Evolutionary conservation across 2,888 invertebrate species (phyloP).

Genomic region (Prenolepis imparis): DNA sequence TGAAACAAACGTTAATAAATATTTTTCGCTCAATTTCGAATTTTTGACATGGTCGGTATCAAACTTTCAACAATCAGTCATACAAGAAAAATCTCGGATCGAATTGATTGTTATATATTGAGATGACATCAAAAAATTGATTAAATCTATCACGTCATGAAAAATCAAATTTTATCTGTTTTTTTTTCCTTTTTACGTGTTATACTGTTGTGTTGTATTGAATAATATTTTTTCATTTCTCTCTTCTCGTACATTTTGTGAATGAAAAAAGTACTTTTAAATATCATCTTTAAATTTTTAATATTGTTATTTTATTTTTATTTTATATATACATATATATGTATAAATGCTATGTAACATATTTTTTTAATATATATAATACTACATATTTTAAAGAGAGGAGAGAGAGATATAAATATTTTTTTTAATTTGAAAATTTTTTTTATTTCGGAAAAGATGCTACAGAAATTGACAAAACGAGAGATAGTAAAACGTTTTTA

Average conservation of each 20-base stretch:
- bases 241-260: not conserved
- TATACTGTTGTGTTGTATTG: not conserved
- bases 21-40: slow-evolving; percentile 19
- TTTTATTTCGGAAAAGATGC: not conserved
- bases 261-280: slow-evolving; percentile 7
- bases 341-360: not conserved
- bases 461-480: not conserved
- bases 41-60: slow-evolving; percentile 7
- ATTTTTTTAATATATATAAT: not conserved
- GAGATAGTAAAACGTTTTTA: not conserved
- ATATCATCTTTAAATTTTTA: not conserved
- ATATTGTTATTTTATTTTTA: not conserved
- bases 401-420: not conserved
- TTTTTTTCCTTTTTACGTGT: not conserved
- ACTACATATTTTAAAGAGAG: not conserved
- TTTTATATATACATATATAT: not conserved
- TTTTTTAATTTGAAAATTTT: not conserved
- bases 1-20: slow-evolving; percentile 15
- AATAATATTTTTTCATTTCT: not conserved
- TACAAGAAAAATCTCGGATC: slow-evolving; percentile 16
- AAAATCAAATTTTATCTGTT: slow-evolving; percentile 27
- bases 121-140: slow-evolving; percentile 11
- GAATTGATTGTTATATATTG: slow-evolving; percentile 29
- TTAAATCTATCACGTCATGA: slow-evolving; percentile 33
- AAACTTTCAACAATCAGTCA: slow-evolving; percentile 1